Conservation (phyloP, 2,888 invertebrate genomes). For the Branchinecta sandiegonensis region DNA sequence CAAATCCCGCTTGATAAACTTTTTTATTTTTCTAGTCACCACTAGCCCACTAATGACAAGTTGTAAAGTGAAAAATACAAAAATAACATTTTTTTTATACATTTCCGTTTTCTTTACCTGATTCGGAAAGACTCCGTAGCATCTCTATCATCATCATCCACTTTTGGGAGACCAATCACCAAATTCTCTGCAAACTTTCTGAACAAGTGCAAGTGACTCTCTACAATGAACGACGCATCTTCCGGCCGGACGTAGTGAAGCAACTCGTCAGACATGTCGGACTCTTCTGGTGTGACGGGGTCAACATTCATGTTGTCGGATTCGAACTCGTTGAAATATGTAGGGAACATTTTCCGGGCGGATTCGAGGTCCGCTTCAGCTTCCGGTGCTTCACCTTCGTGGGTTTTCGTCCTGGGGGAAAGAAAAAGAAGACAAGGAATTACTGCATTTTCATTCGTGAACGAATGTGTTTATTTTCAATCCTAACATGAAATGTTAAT, state of each 20-base stretch:
- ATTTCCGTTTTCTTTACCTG: not conserved
- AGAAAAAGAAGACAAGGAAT: too few relatives aligned
- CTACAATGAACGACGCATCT: constrained; percentile 25
- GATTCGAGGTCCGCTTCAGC: constrained; percentile 34
- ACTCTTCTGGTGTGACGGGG: not conserved
- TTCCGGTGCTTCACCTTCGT: constrained; percentile 30
- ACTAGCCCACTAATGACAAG: too few relatives aligned
- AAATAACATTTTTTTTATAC: not conserved
- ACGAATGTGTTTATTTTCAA: too few relatives aligned
- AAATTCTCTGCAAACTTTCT: constrained; percentile 15
- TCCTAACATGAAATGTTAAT: too few relatives aligned
- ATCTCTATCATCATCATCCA: not conserved
- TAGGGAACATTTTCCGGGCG: constrained; percentile 34
- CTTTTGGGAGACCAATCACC: not conserved
- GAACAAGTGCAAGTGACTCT: constrained; percentile 21
- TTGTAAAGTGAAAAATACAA: not conserved
- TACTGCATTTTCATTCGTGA: too few relatives aligned
- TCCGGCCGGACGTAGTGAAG: constrained; percentile 22
- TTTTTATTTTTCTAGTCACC: too few relatives aligned
- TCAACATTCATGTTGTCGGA: constrained; percentile 29
- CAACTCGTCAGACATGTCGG: not conserved
- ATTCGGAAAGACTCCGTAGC: not conserved
- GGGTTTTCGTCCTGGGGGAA: constrained; percentile 16
- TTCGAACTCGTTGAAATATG: constrained; percentile 34
- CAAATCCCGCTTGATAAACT: too few relatives aligned